phyloP scores from a whole-genome alignment of 2,113 vertebrate species.

The Origma solitaria region DNA sequence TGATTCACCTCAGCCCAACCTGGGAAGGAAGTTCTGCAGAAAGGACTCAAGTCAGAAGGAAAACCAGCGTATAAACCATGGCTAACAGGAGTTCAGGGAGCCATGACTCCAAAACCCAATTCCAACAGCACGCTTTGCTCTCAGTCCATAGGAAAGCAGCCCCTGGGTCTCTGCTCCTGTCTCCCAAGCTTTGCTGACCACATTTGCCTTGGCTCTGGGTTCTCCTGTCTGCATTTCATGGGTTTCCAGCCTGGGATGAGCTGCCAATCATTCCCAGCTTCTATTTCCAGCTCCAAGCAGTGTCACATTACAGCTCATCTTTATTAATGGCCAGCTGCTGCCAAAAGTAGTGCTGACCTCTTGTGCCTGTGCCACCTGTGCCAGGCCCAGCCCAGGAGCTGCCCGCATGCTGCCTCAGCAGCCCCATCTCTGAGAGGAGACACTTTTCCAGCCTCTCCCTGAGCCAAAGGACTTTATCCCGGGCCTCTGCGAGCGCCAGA shows the following conservation, averaged over 20 bases:
- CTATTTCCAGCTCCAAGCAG: not conserved
- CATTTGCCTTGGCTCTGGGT: not conserved
- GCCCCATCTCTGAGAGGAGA: not conserved
- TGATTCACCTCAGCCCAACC: not conserved
- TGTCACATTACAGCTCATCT: not conserved
- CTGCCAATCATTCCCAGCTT: not conserved
- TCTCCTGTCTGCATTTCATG: not conserved
- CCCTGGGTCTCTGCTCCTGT: not conserved
- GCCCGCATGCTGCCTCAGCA: not conserved
- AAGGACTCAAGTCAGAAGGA: not conserved
- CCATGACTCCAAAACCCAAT: accelerated
- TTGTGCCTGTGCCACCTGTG: not conserved
- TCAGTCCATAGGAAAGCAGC: not conserved
- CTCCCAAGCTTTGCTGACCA: not conserved
- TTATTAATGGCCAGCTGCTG: not conserved
- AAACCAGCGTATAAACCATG: accelerated
- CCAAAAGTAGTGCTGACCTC: not conserved
- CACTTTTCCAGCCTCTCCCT: not conserved
- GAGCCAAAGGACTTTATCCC: not conserved
- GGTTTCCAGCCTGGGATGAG: not conserved
- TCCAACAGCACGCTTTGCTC: not conserved
- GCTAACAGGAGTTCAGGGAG: not conserved
- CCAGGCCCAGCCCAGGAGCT: accelerated
- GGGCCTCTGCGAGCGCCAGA: accelerated
- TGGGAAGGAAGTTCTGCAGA: not conserved